Percentiles rank a stretch among this genome's conserved stretches.
These are phyloP conservation scores for Drosophila bipectinata DNA, from an alignment of 1,140 invertebrate genomes.

Conservation along the genomic window DNA sequence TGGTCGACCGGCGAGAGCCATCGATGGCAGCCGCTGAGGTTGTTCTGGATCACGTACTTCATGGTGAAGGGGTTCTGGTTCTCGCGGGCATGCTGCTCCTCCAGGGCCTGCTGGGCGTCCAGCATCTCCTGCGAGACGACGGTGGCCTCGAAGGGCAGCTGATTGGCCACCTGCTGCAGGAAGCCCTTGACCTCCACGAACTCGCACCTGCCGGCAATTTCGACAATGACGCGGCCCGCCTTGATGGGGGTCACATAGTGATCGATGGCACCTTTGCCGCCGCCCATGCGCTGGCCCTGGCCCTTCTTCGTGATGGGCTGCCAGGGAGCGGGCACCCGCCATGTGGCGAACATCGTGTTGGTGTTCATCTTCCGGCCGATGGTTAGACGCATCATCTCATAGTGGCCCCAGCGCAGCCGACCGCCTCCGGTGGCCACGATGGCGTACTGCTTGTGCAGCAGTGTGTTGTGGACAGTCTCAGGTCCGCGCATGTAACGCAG, in stretches of 20 bases:
- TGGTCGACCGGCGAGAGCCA: conserved; percentile 94
- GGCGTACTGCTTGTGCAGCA: conserved; percentile 95
- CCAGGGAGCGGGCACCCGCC: conserved; percentile 97
- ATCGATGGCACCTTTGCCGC: conserved; percentile 97
- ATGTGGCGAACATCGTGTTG: conserved; percentile 95
- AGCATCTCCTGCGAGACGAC: conserved; percentile 93
- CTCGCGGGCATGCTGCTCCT: conserved; percentile 87
- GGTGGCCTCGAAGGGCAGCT: conserved; percentile 94
- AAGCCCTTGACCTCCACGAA: conserved; percentile 91
- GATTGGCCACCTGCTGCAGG: conserved; percentile 89
- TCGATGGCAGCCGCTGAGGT: conserved; percentile 93
- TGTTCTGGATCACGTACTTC: conserved; percentile 97
- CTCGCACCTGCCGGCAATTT: conserved; percentile 96
- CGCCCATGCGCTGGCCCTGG: conserved; percentile 96
- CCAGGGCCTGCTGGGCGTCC: conserved; percentile 86
- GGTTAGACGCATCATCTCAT: conserved; percentile 93
- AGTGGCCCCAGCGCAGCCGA: conserved; percentile 90
- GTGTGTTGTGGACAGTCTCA: conserved; percentile 92
- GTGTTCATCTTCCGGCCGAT: conserved; percentile 90
- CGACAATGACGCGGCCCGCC: conserved; percentile 95
- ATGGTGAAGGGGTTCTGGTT: conserved; percentile 96
- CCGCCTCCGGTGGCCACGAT: conserved; percentile 95
- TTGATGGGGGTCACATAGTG: conserved; percentile 98
- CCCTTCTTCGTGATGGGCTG: conserved; percentile 96
- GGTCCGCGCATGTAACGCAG: conserved; percentile 94